Base-by-base conservation (phyloP, 2,797 vertebrate genomes). In the Amphiprion clarkii region DNA sequence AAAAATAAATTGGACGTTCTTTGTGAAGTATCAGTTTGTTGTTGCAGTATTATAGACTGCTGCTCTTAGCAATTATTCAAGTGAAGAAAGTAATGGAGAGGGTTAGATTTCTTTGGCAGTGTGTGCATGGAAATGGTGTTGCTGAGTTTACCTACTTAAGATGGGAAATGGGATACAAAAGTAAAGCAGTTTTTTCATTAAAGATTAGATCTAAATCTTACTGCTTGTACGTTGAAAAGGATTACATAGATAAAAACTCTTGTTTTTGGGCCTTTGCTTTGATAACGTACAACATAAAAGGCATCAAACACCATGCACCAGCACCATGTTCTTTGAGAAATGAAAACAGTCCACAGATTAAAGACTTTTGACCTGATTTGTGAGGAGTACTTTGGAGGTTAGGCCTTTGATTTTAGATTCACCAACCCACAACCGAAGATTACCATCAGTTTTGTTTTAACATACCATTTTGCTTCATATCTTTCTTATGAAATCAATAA, bases 271-370 rank as follows among this genome's bases (percentile, higher is more conserved):
- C 21, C 17, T 67, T 72, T 76, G 60, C 76, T 77, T 78, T 85
- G 54, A 84, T 79, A 69, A 49, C 69, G 36, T 17, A 40, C 56
- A 80, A 75, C 81, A 84, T 86, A 75, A 88, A 87, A 84, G 58
- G 56, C 66, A 69, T 83, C 74, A 79, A 64, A 78, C 66, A 61
- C 54, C 11, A 40, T 68, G 61, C 25, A 67, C n/a, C 25, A 68
- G 42, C 76, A 49, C 29, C 14, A 46, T 19, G 21, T 66, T 79
- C 71, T 81, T 74, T 84, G 75, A 84, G 74, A 79, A 73, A 23
- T 74, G 57, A 67, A 79, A 85, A 71, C 56, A 36, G 56, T 36
- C 65, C 2, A 64, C 31, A 63, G 69, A 79, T 83, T 65, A 79
- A 71, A 84, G 77, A 65, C 44, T 66, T 68, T 58, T 58, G 48